phyloP scores from a whole-genome alignment of 1,140 invertebrate genomes.

The Planococcus citri region DNA sequence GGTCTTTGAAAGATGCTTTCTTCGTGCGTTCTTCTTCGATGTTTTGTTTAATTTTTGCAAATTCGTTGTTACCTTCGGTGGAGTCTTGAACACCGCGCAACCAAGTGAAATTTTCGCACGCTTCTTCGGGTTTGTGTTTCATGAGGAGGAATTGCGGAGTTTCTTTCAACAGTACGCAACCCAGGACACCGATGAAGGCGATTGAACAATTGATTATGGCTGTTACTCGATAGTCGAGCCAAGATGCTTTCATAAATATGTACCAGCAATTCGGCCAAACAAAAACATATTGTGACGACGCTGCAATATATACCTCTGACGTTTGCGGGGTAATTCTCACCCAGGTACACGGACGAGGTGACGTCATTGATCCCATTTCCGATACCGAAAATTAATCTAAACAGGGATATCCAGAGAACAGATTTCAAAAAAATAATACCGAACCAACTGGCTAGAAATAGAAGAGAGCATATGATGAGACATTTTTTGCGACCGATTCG shows the following conservation, averaged over 20 bases:
- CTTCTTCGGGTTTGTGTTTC: slow-evolving; percentile 45
- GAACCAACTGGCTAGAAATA: not conserved
- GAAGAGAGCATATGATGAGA: not conserved
- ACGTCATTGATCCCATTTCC: not conserved
- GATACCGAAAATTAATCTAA: not conserved
- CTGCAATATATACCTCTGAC: not conserved
- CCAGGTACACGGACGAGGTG: not conserved
- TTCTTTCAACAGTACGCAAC: slow-evolving; percentile 54
- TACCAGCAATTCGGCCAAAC: not conserved
- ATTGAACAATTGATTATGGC: not conserved
- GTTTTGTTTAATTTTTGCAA: slow-evolving; percentile 23
- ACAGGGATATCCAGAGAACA: not conserved
- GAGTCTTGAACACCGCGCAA: slow-evolving; percentile 39
- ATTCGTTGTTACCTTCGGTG: not conserved
- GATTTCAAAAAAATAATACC: not conserved
- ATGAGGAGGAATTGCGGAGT: slow-evolving; percentile 56
- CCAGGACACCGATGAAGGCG: slow-evolving; percentile 26
- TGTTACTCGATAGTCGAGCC: not conserved
- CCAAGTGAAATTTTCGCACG: slow-evolving; percentile 46
- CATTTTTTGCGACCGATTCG: not conserved
- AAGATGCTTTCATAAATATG: not conserved
- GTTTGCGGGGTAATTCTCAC: not conserved
- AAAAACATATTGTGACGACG: not conserved
- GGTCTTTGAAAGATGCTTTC: slow-evolving; percentile 32
- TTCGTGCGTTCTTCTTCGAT: slow-evolving; percentile 26